phyloP scores from a whole-genome alignment of 2,113 vertebrate genomes.

The Sylvia atricapilla region DNA sequence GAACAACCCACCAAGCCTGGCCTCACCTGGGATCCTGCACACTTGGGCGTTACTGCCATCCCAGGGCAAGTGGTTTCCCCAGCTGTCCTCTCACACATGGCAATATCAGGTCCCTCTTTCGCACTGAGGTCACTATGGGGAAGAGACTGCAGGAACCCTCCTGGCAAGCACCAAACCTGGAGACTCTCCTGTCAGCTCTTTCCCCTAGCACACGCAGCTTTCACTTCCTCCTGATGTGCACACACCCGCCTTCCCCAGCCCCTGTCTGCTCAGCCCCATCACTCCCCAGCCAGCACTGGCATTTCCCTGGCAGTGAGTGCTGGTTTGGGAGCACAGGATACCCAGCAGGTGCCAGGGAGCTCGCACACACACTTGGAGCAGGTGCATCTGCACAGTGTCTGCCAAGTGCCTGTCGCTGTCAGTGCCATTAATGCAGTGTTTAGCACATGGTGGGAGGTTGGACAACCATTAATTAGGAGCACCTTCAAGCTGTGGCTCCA shows the following conservation, averaged over 20 bases:
- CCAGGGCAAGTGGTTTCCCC: background rate
- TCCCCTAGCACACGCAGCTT: rapidly evolving
- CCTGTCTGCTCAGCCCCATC: background rate
- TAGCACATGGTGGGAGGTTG: background rate
- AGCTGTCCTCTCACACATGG: background rate
- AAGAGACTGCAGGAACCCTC: background rate
- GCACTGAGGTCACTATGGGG: background rate
- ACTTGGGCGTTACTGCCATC: rapidly evolving
- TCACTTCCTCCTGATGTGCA: background rate
- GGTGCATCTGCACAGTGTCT: background rate
- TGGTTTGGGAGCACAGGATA: background rate
- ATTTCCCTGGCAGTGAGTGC: background rate
- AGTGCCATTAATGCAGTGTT: rapidly evolving
- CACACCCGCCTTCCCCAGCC: background rate
- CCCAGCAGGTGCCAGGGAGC: background rate
- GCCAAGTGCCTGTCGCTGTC: background rate
- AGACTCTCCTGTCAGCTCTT: background rate
- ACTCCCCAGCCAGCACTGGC: background rate
- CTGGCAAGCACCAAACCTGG: background rate
- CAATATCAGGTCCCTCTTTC: background rate
- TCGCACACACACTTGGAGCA: rapidly evolving
- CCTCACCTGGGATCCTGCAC: rapidly evolving
- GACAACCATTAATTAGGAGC: background rate
- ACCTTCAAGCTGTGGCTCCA: background rate
- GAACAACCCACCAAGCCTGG: background rate